These are phyloP conservation scores for Drepanosiphum platanoidis DNA, from an alignment of 2,888 invertebrate genomes.

Conservation along the genomic window DNA sequence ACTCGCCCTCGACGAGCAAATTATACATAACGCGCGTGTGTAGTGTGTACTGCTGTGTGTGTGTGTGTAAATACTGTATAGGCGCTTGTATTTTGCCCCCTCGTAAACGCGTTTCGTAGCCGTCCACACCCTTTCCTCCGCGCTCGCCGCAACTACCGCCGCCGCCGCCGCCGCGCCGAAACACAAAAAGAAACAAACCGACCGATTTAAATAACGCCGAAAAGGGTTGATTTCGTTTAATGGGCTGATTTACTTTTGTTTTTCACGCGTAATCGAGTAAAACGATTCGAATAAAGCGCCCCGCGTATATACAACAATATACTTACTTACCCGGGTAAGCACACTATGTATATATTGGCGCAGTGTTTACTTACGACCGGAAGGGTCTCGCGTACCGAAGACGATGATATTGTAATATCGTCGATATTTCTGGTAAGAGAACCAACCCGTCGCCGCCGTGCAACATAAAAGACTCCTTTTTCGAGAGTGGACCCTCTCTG, in stretches of 20 bases:
- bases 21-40: background rate
- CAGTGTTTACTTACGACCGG: background rate
- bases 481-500: too few species aligned
- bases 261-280: too few species aligned
- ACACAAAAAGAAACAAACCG: background rate
- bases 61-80: too few species aligned
- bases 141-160: background rate
- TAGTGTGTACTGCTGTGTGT: too few species aligned
- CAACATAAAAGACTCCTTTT: too few species aligned
- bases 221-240: background rate
- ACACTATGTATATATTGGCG: background rate
- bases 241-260: background rate
- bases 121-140: background rate
- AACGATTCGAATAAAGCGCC: background rate
- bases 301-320: background rate
- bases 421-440: too few species aligned
- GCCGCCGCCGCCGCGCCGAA: background rate
- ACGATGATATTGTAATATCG: too few species aligned
- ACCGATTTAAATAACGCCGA: background rate
- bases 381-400: background rate
- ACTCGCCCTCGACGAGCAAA: background rate
- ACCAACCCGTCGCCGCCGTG: too few species aligned
- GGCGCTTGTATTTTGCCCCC: too few species aligned
- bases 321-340: background rate
- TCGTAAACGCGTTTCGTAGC: too few species aligned